Base-by-base conservation (phyloP, 2,113 vertebrate genomes). In the Hyaena hyaena region DNA sequence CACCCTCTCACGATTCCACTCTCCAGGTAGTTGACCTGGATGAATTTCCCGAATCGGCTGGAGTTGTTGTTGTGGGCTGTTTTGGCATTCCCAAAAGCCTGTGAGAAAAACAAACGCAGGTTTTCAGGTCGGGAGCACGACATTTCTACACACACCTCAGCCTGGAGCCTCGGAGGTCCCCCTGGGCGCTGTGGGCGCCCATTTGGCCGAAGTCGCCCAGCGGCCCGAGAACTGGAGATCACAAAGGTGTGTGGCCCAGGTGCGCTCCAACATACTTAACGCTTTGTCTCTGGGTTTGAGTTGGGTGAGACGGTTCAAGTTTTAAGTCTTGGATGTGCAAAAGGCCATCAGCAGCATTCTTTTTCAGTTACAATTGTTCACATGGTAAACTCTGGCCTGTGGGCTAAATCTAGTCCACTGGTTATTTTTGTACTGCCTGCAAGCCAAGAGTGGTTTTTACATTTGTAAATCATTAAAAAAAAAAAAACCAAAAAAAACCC, bases 21-120 rank as follows among this genome's bases (percentile, higher is more conserved):
- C 98, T 99, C 99, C 97, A 99, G 98, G 97, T 99, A 99, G 98
- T 99, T 99, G 98, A 99, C 99, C 98, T 99, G 99, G 97, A 99
- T 99, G 96, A 99, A 99, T 97, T 99, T 99, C 91, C 99, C 99
- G 55, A 99, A 99, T 81, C 99, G 99, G 93, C 99, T 99, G 91
- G 99, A 99, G 98, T 99, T 99, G 98, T 99, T 99, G 98, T 99
- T 99, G 97, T 99, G 99, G 21, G 99, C 98, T 0, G 99, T 99
- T 98, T 99, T 99, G 28, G 99, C 99, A 4, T 99, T 99, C 92
- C 99, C 99, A 89, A 99, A 99, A 19, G 99, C 99, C 99, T 99
- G 95, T 6, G 96, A 97, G 33, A 97, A 92, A 98, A 66, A 83
- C 45, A 95, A 73, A 95, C 86, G 96, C 55, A 9, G 5, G 23